Base-by-base conservation (phyloP, 2,888 invertebrate genomes). In the Andrena praecox region DNA sequence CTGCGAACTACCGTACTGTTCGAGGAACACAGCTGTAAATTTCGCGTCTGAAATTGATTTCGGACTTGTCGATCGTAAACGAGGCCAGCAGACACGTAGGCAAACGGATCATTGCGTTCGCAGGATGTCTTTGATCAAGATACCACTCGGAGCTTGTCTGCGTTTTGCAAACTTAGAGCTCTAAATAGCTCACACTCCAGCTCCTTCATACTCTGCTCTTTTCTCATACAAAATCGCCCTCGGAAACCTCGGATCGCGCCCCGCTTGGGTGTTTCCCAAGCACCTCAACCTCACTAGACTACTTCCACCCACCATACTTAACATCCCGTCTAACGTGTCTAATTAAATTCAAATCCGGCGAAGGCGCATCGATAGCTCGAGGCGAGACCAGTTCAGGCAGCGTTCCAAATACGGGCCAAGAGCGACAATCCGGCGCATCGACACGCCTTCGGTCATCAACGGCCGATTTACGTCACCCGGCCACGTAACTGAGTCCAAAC, bases 21-120 rank as follows among this genome's bases (percentile, higher is more conserved):
- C 16, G 50, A n/a, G 60, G 63, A 63, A 80, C 72, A 67, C 56
- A 62, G 63, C 48, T 70, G 81, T 71, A 82, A 80, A 82, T 82
- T 80, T 70, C 63, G 33, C 64, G 59, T 54, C 42, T 59, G 50
- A 74, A 80, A 60, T 70, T 60, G 66, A 64, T 73, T 69, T 73
- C 73, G 68, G 68, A 42, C 48, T 66, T 48, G 59, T 54, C 33
- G 27, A 10, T 48, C 60, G n/a, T 20, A 50, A 4, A 52, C n/a
- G 16, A n/a, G 6, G 54, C 48, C n/a, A 42, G 31, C 16, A 24
- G 27, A 50, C 66, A 31, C 35, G 29, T n/a, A n/a, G 12, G 24
- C 73, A 56, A 35, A 27, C 35, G 42, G 10, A 27, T 16, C 56
- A 16, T 24, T 29, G 29, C 0, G 8, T 35, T 35, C 24, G 5